Evolutionary conservation across 2,113 vertebrate genomes (phyloP), one percentile per base, ranked within the genome.

Genomic region (Stegastes partitus): DNA sequence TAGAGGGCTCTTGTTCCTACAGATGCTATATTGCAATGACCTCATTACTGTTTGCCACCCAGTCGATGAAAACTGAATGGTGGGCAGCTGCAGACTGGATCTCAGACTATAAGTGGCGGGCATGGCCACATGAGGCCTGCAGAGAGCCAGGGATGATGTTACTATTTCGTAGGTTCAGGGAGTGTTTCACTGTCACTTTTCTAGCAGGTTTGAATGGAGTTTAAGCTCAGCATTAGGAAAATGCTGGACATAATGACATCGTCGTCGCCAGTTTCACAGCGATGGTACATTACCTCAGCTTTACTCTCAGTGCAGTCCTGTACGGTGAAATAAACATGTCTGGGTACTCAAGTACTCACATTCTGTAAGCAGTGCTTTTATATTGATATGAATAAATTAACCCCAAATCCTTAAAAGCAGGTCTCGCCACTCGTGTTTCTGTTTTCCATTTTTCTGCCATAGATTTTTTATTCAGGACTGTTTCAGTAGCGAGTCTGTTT

Each of bases 11-110:
- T 85, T 87, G 87, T 84, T 68, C 75, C 73, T 86, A 68, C 77
- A 84, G 67, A 87, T 84, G 84, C 87, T 79, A 73, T 80, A 72
- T 51, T 78, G 77, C 77, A 47, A 83, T 90, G 89, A 94, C 85
- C 85, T 93, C 92, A 93, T 77, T 31, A 42, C 51, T 42, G 78
- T 85, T 90, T 80, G 80, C 75, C 86, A 81, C 64, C 73, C 83
- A 59, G 65, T 51, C 69, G 89, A 90, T 91, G 91, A 91, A 87
- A 91, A 85, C 51, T 69, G 84, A 87, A 75, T 45, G 65, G 84
- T 57, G 77, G 83, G 85, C 88, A 91, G 90, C 91, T 92, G 89
- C 87, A 74, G 58, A 42, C 63, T 26, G 54, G 74, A 73, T 76
- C 55, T 74, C 69, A 74, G 50, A n/a, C 73, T 42, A 2, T 77